Conservation (phyloP, 2,797 vertebrate genomes). For the Alosa sapidissima region DNA sequence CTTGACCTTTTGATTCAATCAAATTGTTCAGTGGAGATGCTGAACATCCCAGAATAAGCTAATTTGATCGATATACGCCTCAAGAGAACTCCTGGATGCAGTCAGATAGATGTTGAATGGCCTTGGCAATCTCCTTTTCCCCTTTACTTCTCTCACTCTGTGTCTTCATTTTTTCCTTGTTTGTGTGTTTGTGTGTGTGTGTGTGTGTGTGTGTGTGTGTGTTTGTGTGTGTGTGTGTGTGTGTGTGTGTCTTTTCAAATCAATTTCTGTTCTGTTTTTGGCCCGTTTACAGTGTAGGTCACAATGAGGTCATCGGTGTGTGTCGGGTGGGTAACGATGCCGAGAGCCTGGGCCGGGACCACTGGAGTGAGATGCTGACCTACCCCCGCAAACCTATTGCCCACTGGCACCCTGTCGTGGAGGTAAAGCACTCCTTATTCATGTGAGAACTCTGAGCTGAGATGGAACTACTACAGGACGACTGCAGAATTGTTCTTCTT, state of each 20-base stretch:
- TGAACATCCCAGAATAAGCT: not conserved
- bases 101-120: not conserved
- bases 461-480: not conserved
- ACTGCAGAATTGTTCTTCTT: not conserved
- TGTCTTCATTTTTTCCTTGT: not conserved
- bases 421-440: constrained; percentile 76
- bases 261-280: constrained; percentile 51
- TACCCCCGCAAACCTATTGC: constrained; percentile 97
- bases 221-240: not conserved
- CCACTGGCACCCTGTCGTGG: constrained; percentile 95
- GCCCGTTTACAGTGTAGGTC: constrained; percentile 92
- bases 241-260: constrained; percentile 16
- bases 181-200: not conserved
- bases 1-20: constrained; percentile 22
- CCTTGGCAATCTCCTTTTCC: not conserved
- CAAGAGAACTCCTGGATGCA: not conserved
- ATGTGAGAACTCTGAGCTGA: not conserved
- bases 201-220: not conserved
- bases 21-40: constrained; percentile 4
- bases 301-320: constrained; percentile 98
- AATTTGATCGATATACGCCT: constrained; percentile 6
- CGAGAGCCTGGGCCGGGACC: constrained; percentile 90
- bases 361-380: constrained; percentile 99
- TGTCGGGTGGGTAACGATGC: constrained; percentile 95
- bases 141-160: not conserved